These are phyloP conservation scores for Loripinus fragilis DNA, from an alignment of 2,888 invertebrate species.

Conservation along the genomic window DNA sequence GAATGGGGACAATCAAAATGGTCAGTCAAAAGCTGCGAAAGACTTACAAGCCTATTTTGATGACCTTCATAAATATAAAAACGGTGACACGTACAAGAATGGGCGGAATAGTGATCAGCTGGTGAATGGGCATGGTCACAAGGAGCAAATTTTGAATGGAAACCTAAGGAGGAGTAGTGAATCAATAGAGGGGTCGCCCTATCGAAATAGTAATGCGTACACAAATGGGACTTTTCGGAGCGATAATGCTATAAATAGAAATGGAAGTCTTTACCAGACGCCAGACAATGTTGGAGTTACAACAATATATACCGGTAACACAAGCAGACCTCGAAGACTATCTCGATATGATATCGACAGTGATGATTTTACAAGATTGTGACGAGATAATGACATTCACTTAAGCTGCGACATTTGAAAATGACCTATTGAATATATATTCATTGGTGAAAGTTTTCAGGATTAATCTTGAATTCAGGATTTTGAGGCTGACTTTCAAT, in stretches of 20 bases:
- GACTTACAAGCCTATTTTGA: conserved; percentile 54
- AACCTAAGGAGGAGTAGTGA: background rate
- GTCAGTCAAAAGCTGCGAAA: conserved; percentile 45
- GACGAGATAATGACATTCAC: no score
- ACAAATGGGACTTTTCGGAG: background rate
- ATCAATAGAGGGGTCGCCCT: background rate
- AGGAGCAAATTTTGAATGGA: conserved; percentile 10
- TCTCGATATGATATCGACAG: conserved; percentile 36
- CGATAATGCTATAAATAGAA: background rate
- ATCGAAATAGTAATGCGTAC: background rate
- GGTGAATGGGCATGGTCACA: conserved; percentile 23
- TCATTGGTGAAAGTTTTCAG: no score
- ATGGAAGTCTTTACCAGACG: conserved; percentile 13
- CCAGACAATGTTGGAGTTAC: conserved; percentile 26
- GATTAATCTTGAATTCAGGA: no score
- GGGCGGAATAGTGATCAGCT: conserved; percentile 31
- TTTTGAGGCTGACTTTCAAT: no score
- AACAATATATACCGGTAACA: conserved; percentile 52
- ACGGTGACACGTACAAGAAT: background rate
- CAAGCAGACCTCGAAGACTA: conserved; percentile 35
- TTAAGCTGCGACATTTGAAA: no score
- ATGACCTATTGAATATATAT: no score
- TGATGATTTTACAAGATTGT: conserved; percentile 54
- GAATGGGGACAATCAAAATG: background rate
- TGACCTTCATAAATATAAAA: conserved; percentile 33